Base-by-base conservation (phyloP, 2,888 invertebrate species). In the Galerucella pusilla region DNA sequence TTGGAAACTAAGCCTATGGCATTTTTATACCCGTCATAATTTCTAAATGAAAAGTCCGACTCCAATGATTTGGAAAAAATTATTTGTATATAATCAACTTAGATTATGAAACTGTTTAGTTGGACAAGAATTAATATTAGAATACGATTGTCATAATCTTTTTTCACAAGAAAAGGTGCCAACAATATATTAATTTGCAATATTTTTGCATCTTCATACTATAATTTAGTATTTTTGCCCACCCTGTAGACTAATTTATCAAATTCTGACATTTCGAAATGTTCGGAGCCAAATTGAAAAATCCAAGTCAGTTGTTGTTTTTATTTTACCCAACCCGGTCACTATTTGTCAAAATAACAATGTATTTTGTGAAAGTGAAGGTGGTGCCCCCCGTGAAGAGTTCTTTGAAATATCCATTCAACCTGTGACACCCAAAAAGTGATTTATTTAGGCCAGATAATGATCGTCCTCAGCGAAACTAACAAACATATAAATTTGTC, bases 321-420 rank as follows among this genome's bases (percentile, higher is more conserved):
- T 63, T 60, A 49, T 65, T 54, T 66, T 49, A 42, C 35, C 35
- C 35, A 46, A 61, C 64, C 42, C 42, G 57, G 59, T 35, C 42
- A 35, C 60, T 59, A 70, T 74, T 70, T 65, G 68, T 70, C 35
- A 70, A 70, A 74, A 70, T 70, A 74, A 74, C 74, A 74, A 74
- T 74, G 42, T 60, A 74, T 68, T 68, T 68, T 70, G 74, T 74
- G 74, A 74, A 74, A 74, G 70, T 74, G 65, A 65, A 74, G 69
- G 60, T 70, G 69, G 65, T 60, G n/a, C 68, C 74, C 66, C 74
- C 74, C 70, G 74, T 60, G 60, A 61, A 60, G 59, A 66, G 59
- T 45, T 46, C 64, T 68, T 66, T 59, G 60, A 73, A 61, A 35
- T 66, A 72, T 66, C 66, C 71, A 66, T 72, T 73, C 61, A 68